Base-by-base conservation (phyloP, 2,797 vertebrate species). In the Poecile montanus region DNA sequence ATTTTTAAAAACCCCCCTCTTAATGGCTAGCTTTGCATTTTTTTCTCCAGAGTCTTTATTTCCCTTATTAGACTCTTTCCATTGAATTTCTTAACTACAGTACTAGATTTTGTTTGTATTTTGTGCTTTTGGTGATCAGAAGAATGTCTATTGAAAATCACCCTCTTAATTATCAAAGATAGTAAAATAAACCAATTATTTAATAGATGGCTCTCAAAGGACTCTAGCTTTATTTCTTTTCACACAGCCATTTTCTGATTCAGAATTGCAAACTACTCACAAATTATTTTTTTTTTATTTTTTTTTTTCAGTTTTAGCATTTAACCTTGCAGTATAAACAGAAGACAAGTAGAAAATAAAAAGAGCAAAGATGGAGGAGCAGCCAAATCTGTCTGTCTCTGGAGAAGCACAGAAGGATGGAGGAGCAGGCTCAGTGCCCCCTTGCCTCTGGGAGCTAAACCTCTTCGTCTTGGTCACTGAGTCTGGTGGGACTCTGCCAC, bases 361-460 rank as follows among this genome's bases (percentile, higher is more conserved):
- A 71, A 23, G 8, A 23, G 7, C 29, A 53, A 36, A 60, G 23
- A 22, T 8, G 26, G 48, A 75, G 16, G 23, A 78, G 13, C 6
- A 45, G 50, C 26, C 0, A 3, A 65, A 29, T 14, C 50, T 10
- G 5, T 26, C 3, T 7, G 19, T 21, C 56, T 63, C 56, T 65
- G 44, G 10, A 70, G 23, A 26, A 60, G 18, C 1, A 1, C 1
- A 22, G 13, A 9, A 14, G 27, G 29, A 56, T 11, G 0, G 3
- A 75, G 30, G 29, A 79, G 16, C 17, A 77, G 26, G 13, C 14
- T 88, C 6, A 3, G 9, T 50, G 47, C 7, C 11, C 9, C 10
- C 17, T 60, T 56, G 13, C 18, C 36, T n/a, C 19, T n/a, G 16
- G 19, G 26, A 7, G 6, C 0, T 40, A 47, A 78, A 78, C 22